Evolutionary conservation across 2,797 vertebrate genomes (phyloP).

Genomic region (Pangasius larnaudii): DNA sequence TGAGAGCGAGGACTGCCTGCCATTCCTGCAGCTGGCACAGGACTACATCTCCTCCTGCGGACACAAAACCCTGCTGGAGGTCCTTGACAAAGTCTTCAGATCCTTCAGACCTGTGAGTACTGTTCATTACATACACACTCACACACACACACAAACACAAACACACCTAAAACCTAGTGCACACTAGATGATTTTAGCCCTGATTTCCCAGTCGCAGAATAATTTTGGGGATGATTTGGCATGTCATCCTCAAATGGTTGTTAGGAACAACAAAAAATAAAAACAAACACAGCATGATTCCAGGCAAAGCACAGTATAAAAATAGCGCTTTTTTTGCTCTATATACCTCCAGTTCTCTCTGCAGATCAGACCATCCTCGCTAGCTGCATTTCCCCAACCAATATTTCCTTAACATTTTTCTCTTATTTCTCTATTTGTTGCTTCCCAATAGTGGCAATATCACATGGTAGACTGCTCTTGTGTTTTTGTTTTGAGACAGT

Average conservation of each 20-base stretch:
- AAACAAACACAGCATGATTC: neutral
- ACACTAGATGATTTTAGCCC: neutral
- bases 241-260: neutral
- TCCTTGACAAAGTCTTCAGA: slow-evolving; percentile 97
- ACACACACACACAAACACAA: neutral
- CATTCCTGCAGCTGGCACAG: slow-evolving; percentile 94
- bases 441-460: neutral
- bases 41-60: slow-evolving; percentile 98
- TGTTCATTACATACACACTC: neutral
- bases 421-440: neutral
- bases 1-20: slow-evolving; percentile 97
- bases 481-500: neutral
- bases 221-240: neutral
- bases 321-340: neutral
- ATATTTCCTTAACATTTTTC: neutral
- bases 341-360: neutral
- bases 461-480: neutral
- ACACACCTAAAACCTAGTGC: neutral
- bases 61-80: slow-evolving; percentile 96
- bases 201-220: neutral
- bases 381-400: neutral
- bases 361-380: neutral
- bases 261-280: neutral
- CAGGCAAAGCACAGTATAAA: neutral
- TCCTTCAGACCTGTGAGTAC: slow-evolving; percentile 95